Base-by-base conservation (phyloP, 2,888 invertebrate species). In the Agrotis clavis region DNA sequence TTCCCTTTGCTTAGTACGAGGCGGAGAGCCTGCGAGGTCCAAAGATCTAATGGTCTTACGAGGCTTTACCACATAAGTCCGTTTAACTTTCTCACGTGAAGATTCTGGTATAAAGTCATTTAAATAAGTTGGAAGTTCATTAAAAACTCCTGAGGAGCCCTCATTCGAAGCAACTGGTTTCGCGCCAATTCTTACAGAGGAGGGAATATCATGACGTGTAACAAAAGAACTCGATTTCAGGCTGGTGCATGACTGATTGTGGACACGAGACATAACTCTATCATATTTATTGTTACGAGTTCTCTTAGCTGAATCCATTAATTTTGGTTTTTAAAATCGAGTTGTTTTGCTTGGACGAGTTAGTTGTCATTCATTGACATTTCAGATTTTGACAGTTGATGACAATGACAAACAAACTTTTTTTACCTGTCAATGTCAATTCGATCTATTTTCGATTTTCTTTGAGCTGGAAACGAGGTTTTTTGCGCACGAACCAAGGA, bases 241-340 rank as follows among this genome's bases (percentile, higher is more conserved):
- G 81, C 86, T 92, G 45, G 82, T 81, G 45, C 84, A 85, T 48
- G 91, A 88, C 68, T 81, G 87, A 85, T 90, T 92, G 62, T 85
- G 81, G 4, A 95, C 91, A 59, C 95, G 94, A 47, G 96, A 86
- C 95, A 95, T 94, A 1, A 96, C 95, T 87, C 94, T 93, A 16
- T 91, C 91, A 77, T 95, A 95, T 74, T 86, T 92, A 35, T 87
- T 90, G 51, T 62, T 86, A 60, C 76, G 71, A 66, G 76, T 89
- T 79, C 77, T 87, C 64, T 67, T 78, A 11, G 45, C 71, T 53
- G 72, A 72, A 79, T 90, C 85, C 92, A 92, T 92, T 76, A 77
- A 89, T 91, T 90, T 79, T 54, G 48, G 63, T 21, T 51, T 62
- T 54, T 50, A 41, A 77, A 75, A 83, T 77, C 76, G 60, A 77